Base-by-base conservation (phyloP, 1,140 invertebrate genomes). In the Acromyrmex echinatior region DNA sequence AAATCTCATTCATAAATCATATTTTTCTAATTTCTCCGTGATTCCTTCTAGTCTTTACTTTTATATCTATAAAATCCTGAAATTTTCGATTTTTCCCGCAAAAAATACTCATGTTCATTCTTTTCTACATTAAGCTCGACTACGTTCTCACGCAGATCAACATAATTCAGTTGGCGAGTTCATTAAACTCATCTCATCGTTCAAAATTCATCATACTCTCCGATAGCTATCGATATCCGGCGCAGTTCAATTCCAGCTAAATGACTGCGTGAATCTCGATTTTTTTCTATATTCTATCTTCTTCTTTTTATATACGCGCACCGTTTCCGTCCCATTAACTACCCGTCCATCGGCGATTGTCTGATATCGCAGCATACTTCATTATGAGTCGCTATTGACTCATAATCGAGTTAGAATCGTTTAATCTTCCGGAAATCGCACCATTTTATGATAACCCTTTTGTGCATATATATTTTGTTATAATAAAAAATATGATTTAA, bases 191-290 rank as follows among this genome's bases (percentile, higher is more conserved):
- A 56, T 81, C 21, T 7, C 21, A 18, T 1, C 21, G 6, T 28
- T 58, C 51, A 16, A 60, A 81, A 82, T 82, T 82, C 51, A 82
- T 82, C 35, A 73, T 71, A 18, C 2, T 60, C 14, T 45, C 31
- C 65, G 21, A 81, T 81, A 71, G 10, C 45, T 71, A 81, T 71
- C 35, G 53, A 82, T 53, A 53, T 68, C 60, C 60, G 31, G 49
- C 14, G 28, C 31, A 58, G 21, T 81, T 70, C 35, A 58, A 81
- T 68, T 81, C 21, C 49, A 16, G n/a, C 49, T 58, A 70, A 70
- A 60, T 14, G 49, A 1, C 21, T 81, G 35, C 63, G 49, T 45
- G 21, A 81, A 70, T 3, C 45, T 56, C 58, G 25, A 25, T 14
- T 51, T 35, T 80, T 80, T 56, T n/a, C 31, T 39, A 80, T 28